These are phyloP conservation scores for Cerceris ruficornis DNA, from an alignment of 2,888 invertebrate species.

Conservation along the genomic window DNA sequence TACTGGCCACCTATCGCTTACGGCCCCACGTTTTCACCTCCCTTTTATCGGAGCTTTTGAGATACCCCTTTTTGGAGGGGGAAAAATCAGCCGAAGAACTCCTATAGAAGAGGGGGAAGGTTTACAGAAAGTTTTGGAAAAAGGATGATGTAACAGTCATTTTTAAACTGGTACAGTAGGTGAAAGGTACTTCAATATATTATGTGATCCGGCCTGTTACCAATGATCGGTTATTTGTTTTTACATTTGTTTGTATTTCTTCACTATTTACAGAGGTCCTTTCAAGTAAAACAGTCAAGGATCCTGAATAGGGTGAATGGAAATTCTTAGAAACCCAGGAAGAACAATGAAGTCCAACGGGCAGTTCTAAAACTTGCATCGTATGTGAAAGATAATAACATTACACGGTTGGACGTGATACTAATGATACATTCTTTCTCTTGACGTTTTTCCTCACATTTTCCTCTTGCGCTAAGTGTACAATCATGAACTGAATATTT, in stretches of 20 bases:
- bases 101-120: too few species aligned
- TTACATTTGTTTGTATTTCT: too few species aligned
- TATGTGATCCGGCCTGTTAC: too few species aligned
- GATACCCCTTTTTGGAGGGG: not conserved
- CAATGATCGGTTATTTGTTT: too few species aligned
- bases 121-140: too few species aligned
- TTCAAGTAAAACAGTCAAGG: not conserved
- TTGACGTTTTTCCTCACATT: slow-evolving; percentile 26
- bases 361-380: slow-evolving; percentile 19
- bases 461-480: not conserved
- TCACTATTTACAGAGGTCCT: not conserved
- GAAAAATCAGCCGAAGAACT: too few species aligned
- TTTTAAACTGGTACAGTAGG: too few species aligned
- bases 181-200: too few species aligned
- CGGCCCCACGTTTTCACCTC: not conserved
- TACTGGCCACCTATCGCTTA: not conserved
- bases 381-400: slow-evolving; percentile 40
- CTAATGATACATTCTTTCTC: slow-evolving; percentile 27
- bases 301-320: not conserved
- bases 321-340: slow-evolving; percentile 18
- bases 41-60: not conserved
- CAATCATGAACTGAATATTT: too few species aligned
- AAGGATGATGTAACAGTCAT: too few species aligned
- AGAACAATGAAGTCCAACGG: slow-evolving; percentile 14
- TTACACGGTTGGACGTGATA: slow-evolving; percentile 39